Percentiles rank a stretch among this genome's conserved stretches.
Conservation (phyloP, 2,888 invertebrate genomes). For the Macropis europaea region DNA sequence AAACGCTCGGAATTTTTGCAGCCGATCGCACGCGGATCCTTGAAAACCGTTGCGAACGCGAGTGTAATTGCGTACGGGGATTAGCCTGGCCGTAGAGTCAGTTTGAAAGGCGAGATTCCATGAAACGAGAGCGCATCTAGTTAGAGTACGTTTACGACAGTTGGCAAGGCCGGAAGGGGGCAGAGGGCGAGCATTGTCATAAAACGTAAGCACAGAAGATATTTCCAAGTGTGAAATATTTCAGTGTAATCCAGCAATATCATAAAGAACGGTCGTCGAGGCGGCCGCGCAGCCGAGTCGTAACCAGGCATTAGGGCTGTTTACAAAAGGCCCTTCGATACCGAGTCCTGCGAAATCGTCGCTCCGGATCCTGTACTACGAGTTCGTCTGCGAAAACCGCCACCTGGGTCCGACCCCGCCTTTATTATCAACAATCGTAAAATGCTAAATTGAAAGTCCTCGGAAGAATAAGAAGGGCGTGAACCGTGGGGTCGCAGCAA, state of each 20-base stretch:
- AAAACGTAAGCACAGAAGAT: slow-evolving; percentile 77
- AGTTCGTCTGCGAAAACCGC: slow-evolving; percentile 65
- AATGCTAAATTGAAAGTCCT: slow-evolving; percentile 79
- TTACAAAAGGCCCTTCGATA: slow-evolving; percentile 77
- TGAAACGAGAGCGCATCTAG: slow-evolving; percentile 66
- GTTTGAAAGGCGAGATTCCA: slow-evolving; percentile 49
- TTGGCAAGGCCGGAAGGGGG: slow-evolving; percentile 29
- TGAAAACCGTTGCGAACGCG: slow-evolving; percentile 33
- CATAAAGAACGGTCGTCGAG: slow-evolving; percentile 76
- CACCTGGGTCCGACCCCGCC: slow-evolving; percentile 76
- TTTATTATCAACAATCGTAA: slow-evolving; percentile 80
- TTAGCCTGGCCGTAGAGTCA: slow-evolving; percentile 47
- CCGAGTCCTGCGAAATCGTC: slow-evolving; percentile 68
- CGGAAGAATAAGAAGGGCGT: slow-evolving; percentile 59
- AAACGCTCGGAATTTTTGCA: not conserved
- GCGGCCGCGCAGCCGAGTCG: slow-evolving; percentile 69
- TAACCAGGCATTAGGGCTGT: slow-evolving; percentile 79
- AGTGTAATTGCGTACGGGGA: slow-evolving; percentile 57
- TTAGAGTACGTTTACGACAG: slow-evolving; percentile 72
- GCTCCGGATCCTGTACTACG: slow-evolving; percentile 48
- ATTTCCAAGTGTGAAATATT: slow-evolving; percentile 79
- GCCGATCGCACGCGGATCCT: not conserved
- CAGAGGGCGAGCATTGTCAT: slow-evolving; percentile 64
- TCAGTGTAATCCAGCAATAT: slow-evolving; percentile 80
- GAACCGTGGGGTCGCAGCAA: slow-evolving; percentile 39